Evolutionary conservation across 1,140 invertebrate genomes (phyloP).

Genomic region (Drosophila lini): DNA sequence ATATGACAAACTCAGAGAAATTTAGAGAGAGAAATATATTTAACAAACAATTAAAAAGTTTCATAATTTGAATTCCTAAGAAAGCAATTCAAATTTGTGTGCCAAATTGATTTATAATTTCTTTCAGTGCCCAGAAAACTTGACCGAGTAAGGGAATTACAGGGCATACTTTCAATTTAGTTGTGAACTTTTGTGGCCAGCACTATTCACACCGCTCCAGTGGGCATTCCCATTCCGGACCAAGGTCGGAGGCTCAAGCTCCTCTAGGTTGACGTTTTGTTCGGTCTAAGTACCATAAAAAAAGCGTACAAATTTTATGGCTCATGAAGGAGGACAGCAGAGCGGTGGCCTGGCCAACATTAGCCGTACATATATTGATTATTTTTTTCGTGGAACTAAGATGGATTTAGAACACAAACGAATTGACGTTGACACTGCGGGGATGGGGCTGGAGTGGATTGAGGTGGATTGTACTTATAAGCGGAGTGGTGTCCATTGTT

Average conservation of each 20-base stretch:
- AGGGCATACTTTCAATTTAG: slow-evolving; percentile 46
- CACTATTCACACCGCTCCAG: slow-evolving; percentile 49
- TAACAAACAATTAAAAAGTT: neutral
- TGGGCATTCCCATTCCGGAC: slow-evolving; percentile 45
- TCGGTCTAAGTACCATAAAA: slow-evolving; percentile 69
- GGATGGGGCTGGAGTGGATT: neutral
- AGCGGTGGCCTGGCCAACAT: slow-evolving; percentile 17
- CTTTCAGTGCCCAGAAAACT: slow-evolving; percentile 22
- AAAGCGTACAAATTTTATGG: slow-evolving; percentile 73
- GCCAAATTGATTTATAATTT: neutral
- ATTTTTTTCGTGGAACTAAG: slow-evolving; percentile 35
- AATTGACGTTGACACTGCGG: slow-evolving; percentile 32
- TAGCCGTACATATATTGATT: slow-evolving; percentile 70
- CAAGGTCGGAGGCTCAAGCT: slow-evolving; percentile 46
- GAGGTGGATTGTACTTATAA: slow-evolving; percentile 17
- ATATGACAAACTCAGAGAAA: slow-evolving; percentile 18
- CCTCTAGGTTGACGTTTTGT: slow-evolving; percentile 59
- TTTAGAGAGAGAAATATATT: neutral
- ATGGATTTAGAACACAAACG: slow-evolving; percentile 43
- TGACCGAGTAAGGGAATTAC: slow-evolving; percentile 20
- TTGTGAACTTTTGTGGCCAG: slow-evolving; percentile 53
- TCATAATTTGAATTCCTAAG: too few relatives aligned
- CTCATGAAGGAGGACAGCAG: slow-evolving; percentile 35
- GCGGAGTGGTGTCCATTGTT: slow-evolving; percentile 29
- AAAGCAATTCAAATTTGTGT: neutral